Evolutionary conservation across 1,140 invertebrate species (phyloP).

Genomic region (Diplogasteroides magnus): DNA sequence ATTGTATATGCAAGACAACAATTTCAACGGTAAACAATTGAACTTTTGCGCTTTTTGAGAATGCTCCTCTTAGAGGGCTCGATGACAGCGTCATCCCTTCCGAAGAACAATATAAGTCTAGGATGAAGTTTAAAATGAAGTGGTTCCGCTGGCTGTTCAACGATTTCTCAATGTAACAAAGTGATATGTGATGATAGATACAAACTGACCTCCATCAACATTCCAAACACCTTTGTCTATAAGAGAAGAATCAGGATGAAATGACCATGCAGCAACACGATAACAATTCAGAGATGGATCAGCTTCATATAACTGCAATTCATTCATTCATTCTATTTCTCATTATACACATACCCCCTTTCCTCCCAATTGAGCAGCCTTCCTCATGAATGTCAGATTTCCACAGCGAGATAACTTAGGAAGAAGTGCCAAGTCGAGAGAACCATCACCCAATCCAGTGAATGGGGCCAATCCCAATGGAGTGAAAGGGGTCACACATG

Average conservation of each 20-base stretch:
- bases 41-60: conserved; percentile 26
- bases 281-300: conserved; percentile 40
- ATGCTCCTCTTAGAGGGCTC: conserved; percentile 40
- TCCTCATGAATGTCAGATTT: conserved; percentile 51
- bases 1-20: too few species aligned
- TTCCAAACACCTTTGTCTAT: conserved; percentile 50
- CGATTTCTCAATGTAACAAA: conserved; percentile 34
- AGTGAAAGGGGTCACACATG: conserved; percentile 45
- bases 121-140: conserved; percentile 47
- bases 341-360: conserved; percentile 33
- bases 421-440: conserved; percentile 51
- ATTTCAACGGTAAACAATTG: conserved; percentile 23
- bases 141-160: conserved; percentile 41
- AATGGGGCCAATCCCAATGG: conserved; percentile 54
- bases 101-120: conserved; percentile 48
- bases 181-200: neutral
- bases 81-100: conserved; percentile 42
- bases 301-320: conserved; percentile 37
- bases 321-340: conserved; percentile 2
- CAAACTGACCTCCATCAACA: conserved; percentile 34
- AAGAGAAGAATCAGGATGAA: conserved; percentile 41
- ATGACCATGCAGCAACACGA: conserved; percentile 48
- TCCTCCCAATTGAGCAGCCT: conserved; percentile 52
- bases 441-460: conserved; percentile 46
- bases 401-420: conserved; percentile 43